A percentile compares a stretch with the other conserved stretches of the same genome.
phyloP scores from a whole-genome alignment of 2,888 invertebrate genomes.

The Oasisia sp. region DNA sequence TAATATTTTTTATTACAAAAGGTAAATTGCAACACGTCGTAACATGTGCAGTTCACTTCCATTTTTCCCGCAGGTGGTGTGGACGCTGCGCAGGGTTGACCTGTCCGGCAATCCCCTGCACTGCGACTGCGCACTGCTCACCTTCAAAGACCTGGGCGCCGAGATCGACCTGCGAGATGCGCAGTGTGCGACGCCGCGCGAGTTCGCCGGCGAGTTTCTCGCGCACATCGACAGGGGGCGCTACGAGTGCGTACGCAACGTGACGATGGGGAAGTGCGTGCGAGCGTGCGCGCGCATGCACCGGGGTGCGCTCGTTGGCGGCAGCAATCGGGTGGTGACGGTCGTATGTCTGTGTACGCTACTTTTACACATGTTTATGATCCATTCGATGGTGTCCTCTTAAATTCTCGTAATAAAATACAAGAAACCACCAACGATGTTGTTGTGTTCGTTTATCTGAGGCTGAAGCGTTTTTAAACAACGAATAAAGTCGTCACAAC shows the following conservation, averaged over 20 bases:
- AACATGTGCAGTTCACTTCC: neutral
- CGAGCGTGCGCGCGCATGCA: neutral
- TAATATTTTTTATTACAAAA: too few species aligned
- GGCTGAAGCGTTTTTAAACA: neutral
- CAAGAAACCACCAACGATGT: neutral
- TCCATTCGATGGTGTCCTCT: neutral
- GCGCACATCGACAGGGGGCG: neutral
- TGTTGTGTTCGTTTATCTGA: neutral
- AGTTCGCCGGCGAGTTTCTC: slow-evolving; percentile 6
- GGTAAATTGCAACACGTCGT: neutral
- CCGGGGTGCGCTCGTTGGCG: neutral
- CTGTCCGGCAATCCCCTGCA: slow-evolving; percentile 17
- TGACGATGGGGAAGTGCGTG: neutral
- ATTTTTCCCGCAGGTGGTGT: neutral
- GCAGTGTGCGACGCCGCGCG: neutral
- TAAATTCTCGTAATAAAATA: neutral
- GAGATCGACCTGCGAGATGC: neutral
- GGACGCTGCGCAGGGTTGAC: slow-evolving; percentile 8
- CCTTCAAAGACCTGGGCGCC: neutral
- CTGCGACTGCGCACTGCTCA: slow-evolving; percentile 18
- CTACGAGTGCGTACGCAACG: neutral
- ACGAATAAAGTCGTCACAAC: neutral
- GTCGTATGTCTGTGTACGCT: neutral
- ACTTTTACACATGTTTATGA: neutral
- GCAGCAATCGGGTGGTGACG: neutral